Percentiles rank a stretch among this genome's conserved stretches.
phyloP scores from a whole-genome alignment of 2,797 vertebrate species.

The Trichosurus vulpecula region DNA sequence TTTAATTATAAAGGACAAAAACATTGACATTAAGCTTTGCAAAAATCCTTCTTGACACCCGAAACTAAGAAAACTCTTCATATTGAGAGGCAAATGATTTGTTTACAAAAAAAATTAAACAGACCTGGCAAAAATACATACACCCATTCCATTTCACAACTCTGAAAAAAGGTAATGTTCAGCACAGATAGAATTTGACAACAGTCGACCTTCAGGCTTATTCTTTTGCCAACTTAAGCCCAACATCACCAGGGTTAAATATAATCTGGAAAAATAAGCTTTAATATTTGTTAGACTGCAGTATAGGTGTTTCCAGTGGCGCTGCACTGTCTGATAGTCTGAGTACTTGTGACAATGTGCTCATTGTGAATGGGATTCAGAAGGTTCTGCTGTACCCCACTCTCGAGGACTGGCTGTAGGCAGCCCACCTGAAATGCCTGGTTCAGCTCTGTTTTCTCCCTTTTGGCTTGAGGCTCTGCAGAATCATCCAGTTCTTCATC shows the following conservation, averaged over 20 bases:
- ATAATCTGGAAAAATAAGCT: conserved; percentile 74
- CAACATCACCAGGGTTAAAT: conserved; percentile 80
- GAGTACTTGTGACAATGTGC: conserved; percentile 92
- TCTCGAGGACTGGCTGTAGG: conserved; percentile 87
- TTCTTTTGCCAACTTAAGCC: conserved; percentile 81
- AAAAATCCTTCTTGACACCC: conserved; percentile 85
- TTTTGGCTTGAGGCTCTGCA: conserved; percentile 88
- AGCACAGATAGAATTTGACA: conserved; percentile 86
- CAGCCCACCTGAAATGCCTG: conserved; percentile 87
- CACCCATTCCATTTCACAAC: conserved; percentile 86
- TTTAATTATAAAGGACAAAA: conserved; percentile 85
- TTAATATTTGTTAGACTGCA: conserved; percentile 89
- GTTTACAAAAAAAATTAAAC: conserved; percentile 78
- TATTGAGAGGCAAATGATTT: conserved; percentile 82
- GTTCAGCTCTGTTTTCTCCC: conserved; percentile 87
- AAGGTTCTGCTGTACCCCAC: conserved; percentile 90
- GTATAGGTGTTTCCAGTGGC: conserved; percentile 96
- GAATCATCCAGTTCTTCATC: conserved; percentile 89
- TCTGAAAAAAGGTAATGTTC: conserved; percentile 84
- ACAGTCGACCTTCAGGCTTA: conserved; percentile 84
- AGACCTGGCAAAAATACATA: conserved; percentile 84
- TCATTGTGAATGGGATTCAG: conserved; percentile 93
- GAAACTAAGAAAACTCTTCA: conserved; percentile 81
- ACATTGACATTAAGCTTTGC: conserved; percentile 83
- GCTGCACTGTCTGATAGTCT: conserved; percentile 97